phyloP scores from a whole-genome alignment of 2,888 invertebrate genomes.

The Caradrina kadenii region DNA sequence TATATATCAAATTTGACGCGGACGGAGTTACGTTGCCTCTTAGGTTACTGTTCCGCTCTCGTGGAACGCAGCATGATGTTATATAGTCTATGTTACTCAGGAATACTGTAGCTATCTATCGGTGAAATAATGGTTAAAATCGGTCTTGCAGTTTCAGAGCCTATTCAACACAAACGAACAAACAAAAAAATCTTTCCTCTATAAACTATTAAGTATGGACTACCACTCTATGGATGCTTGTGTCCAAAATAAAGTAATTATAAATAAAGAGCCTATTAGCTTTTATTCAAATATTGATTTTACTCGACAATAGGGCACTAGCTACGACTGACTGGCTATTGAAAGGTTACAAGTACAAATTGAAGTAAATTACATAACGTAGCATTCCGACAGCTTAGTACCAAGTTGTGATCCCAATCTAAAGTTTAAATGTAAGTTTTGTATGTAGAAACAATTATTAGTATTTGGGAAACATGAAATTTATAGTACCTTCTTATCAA shows the following conservation, averaged over 20 bases:
- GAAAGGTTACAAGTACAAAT: conserved; percentile 47
- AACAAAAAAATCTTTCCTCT: too few relatives aligned
- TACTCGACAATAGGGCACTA: conserved; percentile 35
- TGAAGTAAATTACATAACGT: conserved; percentile 38
- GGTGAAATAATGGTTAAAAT: too few relatives aligned
- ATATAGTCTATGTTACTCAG: too few relatives aligned
- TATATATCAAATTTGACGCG: too few relatives aligned
- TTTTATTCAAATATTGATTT: conserved; percentile 47
- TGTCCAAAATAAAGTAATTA: conserved; percentile 1
- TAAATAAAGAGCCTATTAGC: conserved; percentile 1
- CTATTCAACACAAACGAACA: too few relatives aligned
- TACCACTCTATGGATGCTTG: too few relatives aligned
- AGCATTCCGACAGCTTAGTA: conserved; percentile 36
- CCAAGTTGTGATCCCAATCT: conserved; percentile 43
- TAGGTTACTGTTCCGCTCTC: too few relatives aligned
- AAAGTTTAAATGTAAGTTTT: conserved; percentile 43
- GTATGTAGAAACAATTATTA: conserved; percentile 26
- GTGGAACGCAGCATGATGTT: too few relatives aligned
- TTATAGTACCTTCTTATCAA: conserved; percentile 5
- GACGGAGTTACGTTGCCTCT: too few relatives aligned
- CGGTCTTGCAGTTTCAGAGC: too few relatives aligned
- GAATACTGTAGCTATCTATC: too few relatives aligned
- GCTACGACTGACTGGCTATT: conserved; percentile 27
- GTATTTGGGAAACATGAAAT: conserved; percentile 28
- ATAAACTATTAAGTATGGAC: too few relatives aligned